A percentile compares a stretch with the other conserved stretches of the same genome.
These are phyloP conservation scores for Drosophila repleta DNA, from an alignment of 1,140 invertebrate species.

Conservation along the genomic window DNA sequence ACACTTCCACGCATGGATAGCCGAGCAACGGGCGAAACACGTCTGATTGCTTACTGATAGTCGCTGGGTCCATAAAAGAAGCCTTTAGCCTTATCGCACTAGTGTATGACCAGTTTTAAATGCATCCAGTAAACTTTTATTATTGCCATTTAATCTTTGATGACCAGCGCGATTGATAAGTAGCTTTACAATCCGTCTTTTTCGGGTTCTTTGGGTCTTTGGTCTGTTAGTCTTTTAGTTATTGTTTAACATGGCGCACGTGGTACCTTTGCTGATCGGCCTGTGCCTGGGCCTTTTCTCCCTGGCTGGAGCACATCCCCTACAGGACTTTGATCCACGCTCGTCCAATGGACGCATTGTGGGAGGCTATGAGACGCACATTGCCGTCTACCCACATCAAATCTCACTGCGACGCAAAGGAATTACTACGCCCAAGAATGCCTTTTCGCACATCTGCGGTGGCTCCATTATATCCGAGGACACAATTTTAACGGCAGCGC, in stretches of 20 bases:
- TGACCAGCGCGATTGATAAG: conserved; percentile 52
- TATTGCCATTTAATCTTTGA: conserved; percentile 32
- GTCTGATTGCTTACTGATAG: background rate
- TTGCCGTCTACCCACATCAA: conserved; percentile 66
- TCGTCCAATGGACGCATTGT: conserved; percentile 62
- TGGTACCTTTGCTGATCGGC: conserved; percentile 20
- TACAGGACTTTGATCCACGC: conserved; percentile 32
- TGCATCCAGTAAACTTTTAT: conserved; percentile 61
- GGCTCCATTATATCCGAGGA: conserved; percentile 84
- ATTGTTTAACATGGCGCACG: conserved; percentile 47
- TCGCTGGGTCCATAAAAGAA: background rate
- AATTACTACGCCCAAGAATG: conserved; percentile 36
- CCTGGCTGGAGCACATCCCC: conserved; percentile 29
- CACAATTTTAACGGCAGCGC: conserved; percentile 74
- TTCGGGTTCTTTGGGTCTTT: background rate
- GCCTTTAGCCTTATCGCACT: conserved; percentile 14
- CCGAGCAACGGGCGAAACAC: conserved; percentile 20
- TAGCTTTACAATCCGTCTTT: conserved; percentile 16
- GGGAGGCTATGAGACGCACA: conserved; percentile 55
- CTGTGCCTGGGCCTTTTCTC: conserved; percentile 17
- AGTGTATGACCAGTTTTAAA: conserved; percentile 22
- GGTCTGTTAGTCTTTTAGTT: conserved; percentile 17
- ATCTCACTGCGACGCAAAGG: conserved; percentile 67
- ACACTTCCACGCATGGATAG: conserved; percentile 84
- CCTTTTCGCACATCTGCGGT: conserved; percentile 84